Evolutionary conservation across 1,140 invertebrate species (phyloP).

Genomic region (Oppia nitens): DNA sequence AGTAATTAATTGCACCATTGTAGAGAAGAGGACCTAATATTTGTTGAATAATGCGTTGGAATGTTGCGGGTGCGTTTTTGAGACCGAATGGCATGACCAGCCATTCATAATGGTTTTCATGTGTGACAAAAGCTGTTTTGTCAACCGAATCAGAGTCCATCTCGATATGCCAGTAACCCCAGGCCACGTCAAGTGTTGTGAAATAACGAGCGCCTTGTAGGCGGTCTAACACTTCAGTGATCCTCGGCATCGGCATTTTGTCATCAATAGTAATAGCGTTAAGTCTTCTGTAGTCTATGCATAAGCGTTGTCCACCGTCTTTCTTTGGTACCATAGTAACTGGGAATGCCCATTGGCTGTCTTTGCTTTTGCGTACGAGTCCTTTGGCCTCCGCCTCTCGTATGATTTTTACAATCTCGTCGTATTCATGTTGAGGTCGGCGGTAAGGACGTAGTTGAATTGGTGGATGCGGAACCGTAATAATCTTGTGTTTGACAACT

Average conservation of each 20-base stretch:
- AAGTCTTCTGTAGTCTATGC: conserved; percentile 33
- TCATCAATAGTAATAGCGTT: conserved; percentile 31
- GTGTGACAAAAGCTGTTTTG: conserved; percentile 23
- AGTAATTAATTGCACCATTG: not conserved
- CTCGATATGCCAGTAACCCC: conserved; percentile 14
- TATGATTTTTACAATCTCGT: conserved; percentile 1
- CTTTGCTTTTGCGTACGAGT: conserved; percentile 24
- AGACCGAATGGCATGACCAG: conserved; percentile 15
- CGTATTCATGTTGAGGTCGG: not conserved
- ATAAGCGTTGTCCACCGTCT: conserved; percentile 25
- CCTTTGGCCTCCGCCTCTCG: conserved; percentile 19
- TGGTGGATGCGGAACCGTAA: not conserved
- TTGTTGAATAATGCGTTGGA: conserved; percentile 18
- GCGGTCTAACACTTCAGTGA: conserved; percentile 27
- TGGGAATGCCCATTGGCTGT: conserved; percentile 21
- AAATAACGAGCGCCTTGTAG: conserved; percentile 28
- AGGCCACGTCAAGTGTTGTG: conserved; percentile 20
- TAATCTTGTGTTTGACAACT: not conserved
- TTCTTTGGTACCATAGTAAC: conserved; percentile 20
- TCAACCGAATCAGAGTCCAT: conserved; percentile 24
- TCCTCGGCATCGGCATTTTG: conserved; percentile 33
- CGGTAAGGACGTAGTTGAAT: not conserved
- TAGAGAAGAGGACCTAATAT: not conserved
- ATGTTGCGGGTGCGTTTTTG: conserved; percentile 8
- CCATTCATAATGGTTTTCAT: conserved; percentile 13